phyloP scores from a whole-genome alignment of 2,113 vertebrate species.

The Monopterus albus region DNA sequence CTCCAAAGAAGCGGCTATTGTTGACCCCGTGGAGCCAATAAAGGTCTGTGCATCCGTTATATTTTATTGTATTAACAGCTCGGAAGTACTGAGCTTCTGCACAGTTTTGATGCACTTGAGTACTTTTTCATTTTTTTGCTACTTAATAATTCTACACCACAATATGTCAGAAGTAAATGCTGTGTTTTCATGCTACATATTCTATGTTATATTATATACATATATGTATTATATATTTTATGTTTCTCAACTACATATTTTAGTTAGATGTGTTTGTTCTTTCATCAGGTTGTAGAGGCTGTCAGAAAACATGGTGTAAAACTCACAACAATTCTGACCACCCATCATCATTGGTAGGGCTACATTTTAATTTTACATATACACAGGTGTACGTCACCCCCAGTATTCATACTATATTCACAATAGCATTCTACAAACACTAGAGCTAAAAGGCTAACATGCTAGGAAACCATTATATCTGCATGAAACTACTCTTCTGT shows the following conservation, averaged over 20 bases:
- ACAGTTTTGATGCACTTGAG: too few relatives aligned
- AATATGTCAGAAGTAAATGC: too few relatives aligned
- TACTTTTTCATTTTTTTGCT: too few relatives aligned
- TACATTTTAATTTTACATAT: neutral
- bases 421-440: neutral
- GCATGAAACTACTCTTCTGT: neutral
- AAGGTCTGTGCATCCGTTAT: constrained; percentile 81
- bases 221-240: too few relatives aligned
- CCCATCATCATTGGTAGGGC: constrained; percentile 96
- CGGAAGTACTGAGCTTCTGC: too few relatives aligned
- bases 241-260: too few relatives aligned
- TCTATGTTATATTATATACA: too few relatives aligned
- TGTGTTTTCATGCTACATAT: too few relatives aligned
- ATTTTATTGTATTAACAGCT: too few relatives aligned
- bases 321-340: constrained; percentile 93
- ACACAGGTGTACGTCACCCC: neutral
- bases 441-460: neutral
- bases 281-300: constrained; percentile 89
- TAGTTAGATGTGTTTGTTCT: constrained; percentile 2
- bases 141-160: too few relatives aligned
- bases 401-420: neutral
- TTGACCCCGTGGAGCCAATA: constrained; percentile 94
- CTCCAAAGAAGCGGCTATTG: constrained; percentile 90
- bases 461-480: neutral
- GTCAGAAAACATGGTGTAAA: constrained; percentile 89